A percentile compares a stretch with the other conserved stretches of the same genome.
Evolutionary conservation across 2,888 invertebrate genomes (phyloP).

Genomic region (Apomyelois bistriatella): DNA sequence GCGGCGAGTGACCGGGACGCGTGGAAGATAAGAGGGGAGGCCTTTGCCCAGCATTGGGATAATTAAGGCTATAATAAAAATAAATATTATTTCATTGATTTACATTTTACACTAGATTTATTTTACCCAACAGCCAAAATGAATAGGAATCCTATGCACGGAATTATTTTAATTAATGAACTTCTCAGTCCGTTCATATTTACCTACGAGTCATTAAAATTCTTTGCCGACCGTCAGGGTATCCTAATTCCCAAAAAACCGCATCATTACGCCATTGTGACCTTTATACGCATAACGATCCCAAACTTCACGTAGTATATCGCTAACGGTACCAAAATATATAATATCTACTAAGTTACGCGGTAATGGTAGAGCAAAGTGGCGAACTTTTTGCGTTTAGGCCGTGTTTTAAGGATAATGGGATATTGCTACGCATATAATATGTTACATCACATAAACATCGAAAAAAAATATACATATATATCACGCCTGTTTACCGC

Average conservation of each 20-base stretch:
- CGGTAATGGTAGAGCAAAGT: slow-evolving; percentile 10
- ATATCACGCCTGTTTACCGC: no score
- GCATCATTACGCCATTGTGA: slow-evolving; percentile 3
- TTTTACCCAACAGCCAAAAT: no score
- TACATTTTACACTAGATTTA: no score
- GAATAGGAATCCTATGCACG: no score
- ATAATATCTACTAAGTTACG: slow-evolving; percentile 11
- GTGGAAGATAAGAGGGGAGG: no score
- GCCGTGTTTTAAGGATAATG: slow-evolving; percentile 11
- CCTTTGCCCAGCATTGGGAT: no score
- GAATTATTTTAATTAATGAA: no score
- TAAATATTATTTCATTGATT: no score
- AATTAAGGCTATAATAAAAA: no score
- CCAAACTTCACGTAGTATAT: slow-evolving; percentile 1
- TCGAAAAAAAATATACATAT: not conserved
- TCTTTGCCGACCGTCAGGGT: not conserved
- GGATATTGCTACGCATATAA: not conserved
- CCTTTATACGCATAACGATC: slow-evolving; percentile 8
- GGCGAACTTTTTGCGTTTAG: slow-evolving; percentile 11
- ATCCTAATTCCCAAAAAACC: not conserved
- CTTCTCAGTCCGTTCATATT: no score
- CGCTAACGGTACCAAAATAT: slow-evolving; percentile 6
- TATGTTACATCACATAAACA: not conserved
- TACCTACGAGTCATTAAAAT: not conserved
- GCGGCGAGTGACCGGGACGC: no score